Conservation (phyloP, 2,888 invertebrate genomes). For the Polymixis flavicincta region DNA sequence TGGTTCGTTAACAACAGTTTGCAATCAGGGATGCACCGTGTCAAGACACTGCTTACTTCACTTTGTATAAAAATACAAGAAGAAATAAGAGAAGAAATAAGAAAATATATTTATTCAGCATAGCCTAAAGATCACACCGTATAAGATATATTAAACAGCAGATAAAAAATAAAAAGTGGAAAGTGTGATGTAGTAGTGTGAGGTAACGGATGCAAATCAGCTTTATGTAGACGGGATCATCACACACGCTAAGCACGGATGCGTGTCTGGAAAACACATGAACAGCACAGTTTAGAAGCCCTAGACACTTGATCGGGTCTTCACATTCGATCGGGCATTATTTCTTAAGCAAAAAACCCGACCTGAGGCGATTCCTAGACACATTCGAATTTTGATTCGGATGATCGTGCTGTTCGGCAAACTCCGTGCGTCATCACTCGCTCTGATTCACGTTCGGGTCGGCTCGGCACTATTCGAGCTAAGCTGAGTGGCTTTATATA, state of each 20-base stretch:
- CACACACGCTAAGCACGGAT: background rate
- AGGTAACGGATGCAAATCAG: too few relatives aligned
- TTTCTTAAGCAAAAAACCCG: background rate
- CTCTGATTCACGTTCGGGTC: background rate
- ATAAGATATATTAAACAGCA: too few relatives aligned
- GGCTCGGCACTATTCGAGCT: background rate
- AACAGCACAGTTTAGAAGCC: too few relatives aligned
- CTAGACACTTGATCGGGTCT: background rate
- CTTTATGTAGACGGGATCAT: background rate
- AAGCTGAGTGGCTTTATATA: background rate
- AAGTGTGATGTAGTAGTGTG: too few relatives aligned
- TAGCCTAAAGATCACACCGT: too few relatives aligned
- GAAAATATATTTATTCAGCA: too few relatives aligned
- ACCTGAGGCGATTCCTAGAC: background rate
- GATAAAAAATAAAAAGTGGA: too few relatives aligned
- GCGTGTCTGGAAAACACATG: background rate
- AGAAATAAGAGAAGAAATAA: too few relatives aligned
- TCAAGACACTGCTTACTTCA: background rate
- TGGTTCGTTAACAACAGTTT: background rate
- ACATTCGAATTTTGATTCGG: background rate
- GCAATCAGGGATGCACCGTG: constrained; percentile 4
- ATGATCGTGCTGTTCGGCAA: background rate
- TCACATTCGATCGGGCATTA: background rate
- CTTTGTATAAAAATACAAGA: background rate
- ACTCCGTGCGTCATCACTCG: background rate